Evolutionary conservation across 2,888 invertebrate species (phyloP), one percentile per base, ranked within the genome.

Genomic region (Platycheirus rosarum): DNA sequence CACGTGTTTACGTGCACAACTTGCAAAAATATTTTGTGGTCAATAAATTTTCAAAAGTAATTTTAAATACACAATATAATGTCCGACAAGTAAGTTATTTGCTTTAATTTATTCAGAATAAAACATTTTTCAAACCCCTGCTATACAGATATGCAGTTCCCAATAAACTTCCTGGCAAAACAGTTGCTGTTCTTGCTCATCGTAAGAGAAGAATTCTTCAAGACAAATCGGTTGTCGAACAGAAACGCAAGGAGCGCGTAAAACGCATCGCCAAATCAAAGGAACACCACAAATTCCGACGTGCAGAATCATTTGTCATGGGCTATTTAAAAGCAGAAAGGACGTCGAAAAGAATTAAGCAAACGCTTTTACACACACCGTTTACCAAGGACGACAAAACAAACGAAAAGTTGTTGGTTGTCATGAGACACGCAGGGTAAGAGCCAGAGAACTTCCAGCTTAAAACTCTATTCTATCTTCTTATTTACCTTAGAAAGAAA

Each of bases 271-370:
- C 85, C 9, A 86, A 86, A 63, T 60, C 73, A 0, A 87, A 85
- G n/a, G 85, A 86, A 1, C 88, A 88, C 46, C 89, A 89, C 60
- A 88, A 88, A 65, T 90, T 91, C 76, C 87, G 85, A 8, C 88
- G 90, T n/a, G 89, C 91, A 2, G 91, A 91, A 84, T 88, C 89
- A 2, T 91, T 91, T 78, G 88, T 91, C 0, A 90, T 89, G 89
- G 86, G 86, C 16, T 88, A 88, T 55, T 18, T 89, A 0, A 90
- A 90, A 71, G 89, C 90, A 0, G 91, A 91, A 62, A 87, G 89
- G 2, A 89, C 89, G 1, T 84, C 88, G 0, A 89, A 88, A 13
- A 86, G 90, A 1, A 90, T 89, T 0, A 88, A 86, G 13, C 88
- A 86, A 29, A 86, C 86, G 0, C 84, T 90, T n/a, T 53, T 88